Conservation (phyloP, 2,113 vertebrate species). For the Sorex fumeus region DNA sequence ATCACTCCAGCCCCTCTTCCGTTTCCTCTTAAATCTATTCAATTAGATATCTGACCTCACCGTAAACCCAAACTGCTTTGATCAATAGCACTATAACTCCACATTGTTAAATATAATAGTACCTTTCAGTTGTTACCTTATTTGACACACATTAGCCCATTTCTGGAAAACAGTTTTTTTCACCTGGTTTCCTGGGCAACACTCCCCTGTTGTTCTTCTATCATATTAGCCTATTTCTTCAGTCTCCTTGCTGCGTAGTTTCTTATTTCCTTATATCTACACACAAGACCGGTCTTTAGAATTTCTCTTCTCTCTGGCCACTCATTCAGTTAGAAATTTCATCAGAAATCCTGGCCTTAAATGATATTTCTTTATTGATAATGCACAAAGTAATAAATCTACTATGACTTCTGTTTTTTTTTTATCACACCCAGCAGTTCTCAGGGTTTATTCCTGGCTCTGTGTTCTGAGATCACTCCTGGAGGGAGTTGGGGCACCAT, state of each 20-base stretch:
- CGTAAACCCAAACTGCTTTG: neutral
- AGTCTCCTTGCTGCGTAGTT: neutral
- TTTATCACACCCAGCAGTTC: too few species aligned
- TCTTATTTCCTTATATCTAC: slow-evolving; percentile 6
- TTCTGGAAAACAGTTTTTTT: neutral
- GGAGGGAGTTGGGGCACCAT: too few species aligned
- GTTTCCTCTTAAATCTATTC: neutral
- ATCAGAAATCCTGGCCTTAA: slow-evolving; percentile 43
- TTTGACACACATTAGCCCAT: neutral
- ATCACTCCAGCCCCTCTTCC: too few species aligned
- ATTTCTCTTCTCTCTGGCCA: neutral
- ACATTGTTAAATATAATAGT: neutral
- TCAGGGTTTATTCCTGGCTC: too few species aligned
- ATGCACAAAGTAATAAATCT: too few species aligned
- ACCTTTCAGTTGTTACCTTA: neutral
- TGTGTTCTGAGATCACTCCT: too few species aligned
- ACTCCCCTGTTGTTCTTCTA: neutral
- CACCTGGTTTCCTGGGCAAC: neutral
- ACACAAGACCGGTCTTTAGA: neutral
- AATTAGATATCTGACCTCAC: neutral
- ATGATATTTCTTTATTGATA: neutral
- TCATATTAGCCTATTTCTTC: neutral
- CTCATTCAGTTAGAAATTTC: slow-evolving; percentile 3
- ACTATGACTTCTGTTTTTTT: too few species aligned
- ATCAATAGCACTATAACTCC: neutral